Evolutionary conservation across 2,888 invertebrate genomes (phyloP).

Genomic region (Bombyx huttoni): DNA sequence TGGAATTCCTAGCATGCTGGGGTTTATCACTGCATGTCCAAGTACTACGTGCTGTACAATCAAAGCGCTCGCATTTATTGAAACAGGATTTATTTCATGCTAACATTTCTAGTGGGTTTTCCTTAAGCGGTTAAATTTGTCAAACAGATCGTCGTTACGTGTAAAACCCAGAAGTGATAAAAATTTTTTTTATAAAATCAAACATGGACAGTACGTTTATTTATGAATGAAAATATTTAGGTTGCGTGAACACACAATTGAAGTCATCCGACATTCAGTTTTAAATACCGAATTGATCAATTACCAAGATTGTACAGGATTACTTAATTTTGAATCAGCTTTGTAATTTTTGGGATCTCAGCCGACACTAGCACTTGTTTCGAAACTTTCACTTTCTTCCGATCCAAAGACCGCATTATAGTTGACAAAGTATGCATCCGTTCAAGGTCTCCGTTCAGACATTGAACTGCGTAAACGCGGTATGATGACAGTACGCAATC

Average conservation of each 20-base stretch:
- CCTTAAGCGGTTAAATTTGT: background rate
- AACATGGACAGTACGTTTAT: too few species aligned
- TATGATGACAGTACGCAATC: constrained; percentile 40
- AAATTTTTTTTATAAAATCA: too few species aligned
- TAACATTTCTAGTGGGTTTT: background rate
- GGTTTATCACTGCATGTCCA: background rate
- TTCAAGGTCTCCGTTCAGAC: constrained; percentile 35
- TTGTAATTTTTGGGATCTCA: too few species aligned
- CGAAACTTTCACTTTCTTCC: background rate
- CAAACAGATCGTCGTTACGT: background rate
- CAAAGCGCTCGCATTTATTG: background rate
- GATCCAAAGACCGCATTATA: constrained; percentile 6
- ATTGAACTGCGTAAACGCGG: constrained; percentile 42
- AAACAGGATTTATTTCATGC: background rate
- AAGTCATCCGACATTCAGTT: too few species aligned
- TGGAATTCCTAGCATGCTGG: background rate
- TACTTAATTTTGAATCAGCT: too few species aligned
- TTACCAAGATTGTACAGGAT: too few species aligned
- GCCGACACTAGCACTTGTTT: background rate
- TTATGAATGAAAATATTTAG: too few species aligned
- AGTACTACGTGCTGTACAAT: background rate
- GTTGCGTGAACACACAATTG: too few species aligned
- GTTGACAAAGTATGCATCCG: constrained; percentile 15
- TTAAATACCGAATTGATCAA: too few species aligned
- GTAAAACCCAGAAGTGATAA: background rate